A percentile compares a stretch with the other conserved stretches of the same genome.
phyloP scores from a whole-genome alignment of 30 jellyfish, hydroid and myxozoan species.

The Cassiopea andromeda region DNA sequence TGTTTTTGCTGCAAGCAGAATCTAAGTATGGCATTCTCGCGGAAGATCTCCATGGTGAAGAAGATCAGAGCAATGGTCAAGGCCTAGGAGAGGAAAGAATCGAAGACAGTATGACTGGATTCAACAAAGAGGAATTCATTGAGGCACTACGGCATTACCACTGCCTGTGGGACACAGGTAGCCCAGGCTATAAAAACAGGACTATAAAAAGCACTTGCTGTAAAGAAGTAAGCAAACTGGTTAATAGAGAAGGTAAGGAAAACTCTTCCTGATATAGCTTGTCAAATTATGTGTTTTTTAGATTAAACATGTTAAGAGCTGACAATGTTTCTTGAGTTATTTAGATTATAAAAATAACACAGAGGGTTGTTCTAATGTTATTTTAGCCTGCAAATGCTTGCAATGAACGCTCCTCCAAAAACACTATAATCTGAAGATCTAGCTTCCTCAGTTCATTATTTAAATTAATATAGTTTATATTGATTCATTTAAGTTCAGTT shows the following conservation, averaged over 20 bases:
- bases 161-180: neutral
- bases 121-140: conserved; percentile 2
- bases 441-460: neutral
- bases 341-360: neutral
- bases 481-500: neutral
- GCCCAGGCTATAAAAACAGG: neutral
- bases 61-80: conserved; percentile 18
- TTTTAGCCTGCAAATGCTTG: neutral
- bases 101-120: neutral
- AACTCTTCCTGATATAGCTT: neutral
- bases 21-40: neutral
- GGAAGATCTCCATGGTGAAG: conserved; percentile 3
- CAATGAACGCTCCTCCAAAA: neutral
- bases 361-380: neutral
- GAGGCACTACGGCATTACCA: conserved; percentile 13
- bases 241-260: neutral
- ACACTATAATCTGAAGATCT: neutral
- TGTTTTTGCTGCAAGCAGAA: conserved; percentile 3
- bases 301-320: no score
- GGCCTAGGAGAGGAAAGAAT: neutral
- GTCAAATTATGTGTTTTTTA: neutral
- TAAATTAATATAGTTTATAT: neutral
- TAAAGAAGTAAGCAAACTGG: neutral
- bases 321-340: neutral
- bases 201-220: conserved; percentile 1